Percentiles rank a stretch among this genome's conserved stretches.
Evolutionary conservation across 2,888 invertebrate genomes (phyloP).

Genomic region (Polietes domitor): DNA sequence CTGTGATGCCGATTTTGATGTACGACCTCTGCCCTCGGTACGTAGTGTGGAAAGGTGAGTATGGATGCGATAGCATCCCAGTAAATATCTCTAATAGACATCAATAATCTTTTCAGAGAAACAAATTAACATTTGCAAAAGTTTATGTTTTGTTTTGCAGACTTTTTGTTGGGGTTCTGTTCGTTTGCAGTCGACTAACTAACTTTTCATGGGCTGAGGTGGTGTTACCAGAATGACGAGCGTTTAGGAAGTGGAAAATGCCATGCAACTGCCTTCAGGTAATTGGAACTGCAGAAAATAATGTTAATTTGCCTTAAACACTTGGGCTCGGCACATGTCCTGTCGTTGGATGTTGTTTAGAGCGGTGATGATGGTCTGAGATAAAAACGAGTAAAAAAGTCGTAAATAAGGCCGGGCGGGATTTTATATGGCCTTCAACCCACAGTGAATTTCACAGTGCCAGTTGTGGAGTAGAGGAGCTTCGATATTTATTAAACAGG

Average conservation of each 20-base stretch:
- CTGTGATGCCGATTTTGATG: neutral
- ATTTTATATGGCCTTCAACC: too few relatives aligned
- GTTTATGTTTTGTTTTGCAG: neutral
- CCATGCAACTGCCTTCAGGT: neutral
- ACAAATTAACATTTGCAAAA: conserved; percentile 26
- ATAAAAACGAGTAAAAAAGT: too few relatives aligned
- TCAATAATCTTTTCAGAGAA: conserved; percentile 30
- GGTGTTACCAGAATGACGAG: too few relatives aligned
- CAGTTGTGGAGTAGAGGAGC: too few relatives aligned
- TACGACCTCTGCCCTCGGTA: neutral
- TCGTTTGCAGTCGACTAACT: neutral
- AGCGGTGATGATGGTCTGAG: neutral
- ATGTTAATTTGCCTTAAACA: neutral
- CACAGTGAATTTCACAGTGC: too few relatives aligned
- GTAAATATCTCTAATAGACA: conserved; percentile 45
- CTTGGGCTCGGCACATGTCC: neutral
- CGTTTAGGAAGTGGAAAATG: too few relatives aligned
- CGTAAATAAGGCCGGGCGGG: too few relatives aligned
- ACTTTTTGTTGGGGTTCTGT: neutral
- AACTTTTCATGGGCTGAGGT: too few relatives aligned
- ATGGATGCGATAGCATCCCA: neutral
- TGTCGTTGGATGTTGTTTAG: neutral
- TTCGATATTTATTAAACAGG: too few relatives aligned
- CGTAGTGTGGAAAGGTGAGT: neutral
- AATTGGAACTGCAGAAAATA: neutral